These are phyloP conservation scores for Zaprionus inermis DNA, from an alignment of 1,140 invertebrate species.

Conservation along the genomic window DNA sequence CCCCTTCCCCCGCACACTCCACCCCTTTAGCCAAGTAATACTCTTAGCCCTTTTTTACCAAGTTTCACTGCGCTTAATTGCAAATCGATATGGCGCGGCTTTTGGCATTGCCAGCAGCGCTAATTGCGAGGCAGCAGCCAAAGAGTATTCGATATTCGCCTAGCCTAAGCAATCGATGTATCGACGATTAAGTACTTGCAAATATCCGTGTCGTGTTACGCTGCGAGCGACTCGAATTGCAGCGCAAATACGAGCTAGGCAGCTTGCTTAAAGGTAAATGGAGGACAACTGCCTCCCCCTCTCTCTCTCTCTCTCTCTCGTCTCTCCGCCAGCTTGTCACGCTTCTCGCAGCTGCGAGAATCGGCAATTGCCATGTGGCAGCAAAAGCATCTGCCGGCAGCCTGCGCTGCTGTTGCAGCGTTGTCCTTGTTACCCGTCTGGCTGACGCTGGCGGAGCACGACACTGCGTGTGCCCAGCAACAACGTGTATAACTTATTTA, in stretches of 20 bases:
- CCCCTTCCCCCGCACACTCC: not conserved
- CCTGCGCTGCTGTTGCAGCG: constrained; percentile 5
- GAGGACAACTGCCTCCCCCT: not conserved
- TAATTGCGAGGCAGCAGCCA: constrained; percentile 56
- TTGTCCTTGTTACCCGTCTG: constrained; percentile 39
- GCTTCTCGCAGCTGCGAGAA: not conserved
- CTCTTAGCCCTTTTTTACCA: constrained; percentile 36
- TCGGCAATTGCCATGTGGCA: constrained; percentile 13
- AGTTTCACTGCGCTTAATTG: constrained; percentile 60
- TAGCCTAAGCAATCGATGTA: not conserved
- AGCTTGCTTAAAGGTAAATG: constrained; percentile 11
- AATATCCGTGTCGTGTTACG: not conserved
- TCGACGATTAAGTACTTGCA: not conserved
- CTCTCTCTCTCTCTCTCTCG: too few species aligned
- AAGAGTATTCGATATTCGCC: not conserved
- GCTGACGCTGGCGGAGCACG: constrained; percentile 23
- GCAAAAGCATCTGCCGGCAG: too few species aligned
- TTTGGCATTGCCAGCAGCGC: constrained; percentile 32
- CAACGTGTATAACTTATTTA: constrained; percentile 79
- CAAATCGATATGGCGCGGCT: constrained; percentile 66
- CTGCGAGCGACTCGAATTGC: constrained; percentile 6
- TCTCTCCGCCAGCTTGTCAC: not conserved
- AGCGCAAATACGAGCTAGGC: constrained; percentile 7
- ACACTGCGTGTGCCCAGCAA: constrained; percentile 6
- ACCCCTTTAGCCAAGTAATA: constrained; percentile 27